A percentile compares a stretch with the other conserved stretches of the same genome.
Evolutionary conservation across 2,113 vertebrate species (phyloP).

Genomic region (Puffinus mauretanicus): DNA sequence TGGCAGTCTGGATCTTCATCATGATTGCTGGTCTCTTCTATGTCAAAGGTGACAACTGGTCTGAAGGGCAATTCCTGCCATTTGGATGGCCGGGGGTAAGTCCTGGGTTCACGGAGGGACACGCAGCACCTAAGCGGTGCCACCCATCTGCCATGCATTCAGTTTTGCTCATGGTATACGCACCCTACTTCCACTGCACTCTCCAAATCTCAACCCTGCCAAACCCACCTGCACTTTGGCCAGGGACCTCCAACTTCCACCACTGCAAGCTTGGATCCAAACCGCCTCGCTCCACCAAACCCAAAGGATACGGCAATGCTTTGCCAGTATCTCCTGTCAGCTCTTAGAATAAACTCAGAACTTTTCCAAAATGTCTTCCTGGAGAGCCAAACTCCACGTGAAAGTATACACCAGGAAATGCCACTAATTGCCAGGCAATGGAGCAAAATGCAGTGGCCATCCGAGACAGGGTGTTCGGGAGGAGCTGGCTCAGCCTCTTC

Average conservation of each 20-base stretch:
- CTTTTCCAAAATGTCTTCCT: background rate
- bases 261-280: background rate
- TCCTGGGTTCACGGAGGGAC: background rate
- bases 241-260: background rate
- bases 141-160: background rate
- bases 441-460: background rate
- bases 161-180: background rate
- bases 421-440: background rate
- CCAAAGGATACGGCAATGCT: fast-evolving
- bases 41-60: constrained; percentile 87
- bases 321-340: background rate
- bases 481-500: background rate
- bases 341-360: background rate
- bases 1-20: constrained; percentile 93
- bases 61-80: constrained; percentile 87
- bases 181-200: background rate
- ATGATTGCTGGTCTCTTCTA: constrained; percentile 93
- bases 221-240: background rate
- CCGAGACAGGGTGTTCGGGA: background rate
- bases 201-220: background rate
- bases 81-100: constrained; percentile 98
- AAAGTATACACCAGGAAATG: background rate
- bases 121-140: fast-evolving
- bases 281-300: background rate
- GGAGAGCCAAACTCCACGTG: background rate